Conservation (phyloP, 1,140 invertebrate species). For the Drosophila pectinifera region DNA sequence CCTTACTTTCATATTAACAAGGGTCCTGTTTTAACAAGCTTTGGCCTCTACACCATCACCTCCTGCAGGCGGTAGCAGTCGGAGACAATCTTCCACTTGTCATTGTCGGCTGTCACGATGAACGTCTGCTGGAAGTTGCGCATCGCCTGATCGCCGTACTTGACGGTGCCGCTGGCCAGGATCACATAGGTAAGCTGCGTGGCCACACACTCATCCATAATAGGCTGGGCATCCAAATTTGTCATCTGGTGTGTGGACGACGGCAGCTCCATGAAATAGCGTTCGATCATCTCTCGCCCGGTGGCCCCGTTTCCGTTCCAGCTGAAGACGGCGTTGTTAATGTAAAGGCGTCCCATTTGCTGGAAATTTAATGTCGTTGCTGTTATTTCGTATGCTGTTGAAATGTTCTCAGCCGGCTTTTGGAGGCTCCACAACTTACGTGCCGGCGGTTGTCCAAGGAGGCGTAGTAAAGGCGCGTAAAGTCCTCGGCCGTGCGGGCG, state of each 20-base stretch:
- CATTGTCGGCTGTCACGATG: constrained; percentile 91
- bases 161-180: constrained; percentile 90
- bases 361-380: constrained; percentile 68
- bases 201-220: constrained; percentile 89
- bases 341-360: constrained; percentile 91
- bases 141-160: constrained; percentile 86
- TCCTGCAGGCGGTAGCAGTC: constrained; percentile 93
- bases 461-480: constrained; percentile 93
- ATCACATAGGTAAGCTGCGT: constrained; percentile 91
- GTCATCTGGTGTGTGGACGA: constrained; percentile 89
- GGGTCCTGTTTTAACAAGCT: background rate
- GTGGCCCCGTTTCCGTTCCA: constrained; percentile 94
- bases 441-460: constrained; percentile 92
- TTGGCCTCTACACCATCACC: constrained; percentile 6
- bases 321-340: constrained; percentile 91
- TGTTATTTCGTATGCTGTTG: constrained; percentile 16
- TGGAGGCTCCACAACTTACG: constrained; percentile 86
- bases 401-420: constrained; percentile 8
- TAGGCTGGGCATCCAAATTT: constrained; percentile 92
- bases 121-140: constrained; percentile 93
- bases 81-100: constrained; percentile 95
- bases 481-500: constrained; percentile 91
- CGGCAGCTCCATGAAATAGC: constrained; percentile 91
- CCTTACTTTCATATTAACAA: constrained; percentile 12
- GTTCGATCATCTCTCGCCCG: constrained; percentile 91